These are phyloP conservation scores for Lordiphosa mommai DNA, from an alignment of 1,140 invertebrate genomes.

Conservation along the genomic window DNA sequence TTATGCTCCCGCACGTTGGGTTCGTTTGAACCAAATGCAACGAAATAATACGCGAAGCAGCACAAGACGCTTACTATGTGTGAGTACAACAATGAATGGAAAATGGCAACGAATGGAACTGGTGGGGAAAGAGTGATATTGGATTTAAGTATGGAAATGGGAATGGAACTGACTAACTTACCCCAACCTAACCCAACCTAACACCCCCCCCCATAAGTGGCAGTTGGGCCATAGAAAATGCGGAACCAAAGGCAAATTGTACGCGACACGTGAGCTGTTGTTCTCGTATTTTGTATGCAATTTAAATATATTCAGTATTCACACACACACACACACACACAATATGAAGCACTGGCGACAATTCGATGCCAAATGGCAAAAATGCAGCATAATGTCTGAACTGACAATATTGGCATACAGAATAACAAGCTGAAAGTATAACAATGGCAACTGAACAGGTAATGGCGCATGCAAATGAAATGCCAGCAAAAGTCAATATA, in stretches of 20 bases:
- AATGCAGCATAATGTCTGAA: constrained; percentile 10
- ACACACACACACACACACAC: constrained; percentile 36
- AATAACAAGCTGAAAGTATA: constrained; percentile 23
- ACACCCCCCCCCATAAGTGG: too few relatives aligned
- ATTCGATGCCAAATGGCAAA: constrained; percentile 22
- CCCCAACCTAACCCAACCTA: too few relatives aligned
- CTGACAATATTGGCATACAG: constrained; percentile 16
- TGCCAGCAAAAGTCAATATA: constrained; percentile 12
- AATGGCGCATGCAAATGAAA: neutral
- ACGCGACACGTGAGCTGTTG: constrained; percentile 49
- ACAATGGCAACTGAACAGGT: neutral
- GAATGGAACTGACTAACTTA: constrained; percentile 6
- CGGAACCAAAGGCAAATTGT: constrained; percentile 34
- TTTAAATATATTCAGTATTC: constrained; percentile 36
- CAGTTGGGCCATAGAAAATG: neutral
- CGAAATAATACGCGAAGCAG: constrained; percentile 54
- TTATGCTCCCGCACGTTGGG: constrained; percentile 43
- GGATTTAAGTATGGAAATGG: constrained; percentile 1
- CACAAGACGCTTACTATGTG: constrained; percentile 18
- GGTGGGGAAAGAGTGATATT: constrained; percentile 9
- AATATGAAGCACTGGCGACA: constrained; percentile 29
- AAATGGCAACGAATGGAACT: neutral
- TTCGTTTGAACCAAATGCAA: constrained; percentile 29
- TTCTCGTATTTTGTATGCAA: constrained; percentile 46
- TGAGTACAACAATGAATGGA: constrained; percentile 22